Conservation (phyloP, 2,113 vertebrate genomes). For the cattle (Bos taurus) region ARS-UCD2.0 NC_037330.1:100865501-100866000, state of each 20-base stretch:
- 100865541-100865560: constrained; percentile 29
- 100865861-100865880: constrained; percentile 23
- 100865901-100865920: constrained; percentile 21
- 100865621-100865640: constrained; percentile 15
- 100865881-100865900: constrained; percentile 20
- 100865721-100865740: background rate
- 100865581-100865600: constrained; percentile 11
- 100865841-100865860: background rate
- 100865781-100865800: background rate
- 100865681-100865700: constrained; percentile 6
- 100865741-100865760: constrained; percentile 2
- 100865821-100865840: constrained; percentile 7
- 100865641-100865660: background rate
- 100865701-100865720: background rate
- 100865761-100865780: background rate
- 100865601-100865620: background rate
- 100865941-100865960: background rate
- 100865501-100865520: constrained; percentile 23
- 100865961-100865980: background rate
- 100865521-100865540: constrained; percentile 11
- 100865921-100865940: background rate
- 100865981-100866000: background rate
- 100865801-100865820: background rate
- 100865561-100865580: background rate
- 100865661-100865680: background rate